Percentiles rank a stretch among this genome's conserved stretches.
These are phyloP conservation scores for Notothenia rossii DNA, from an alignment of 2,113 vertebrate genomes.

Conservation along the genomic window DNA sequence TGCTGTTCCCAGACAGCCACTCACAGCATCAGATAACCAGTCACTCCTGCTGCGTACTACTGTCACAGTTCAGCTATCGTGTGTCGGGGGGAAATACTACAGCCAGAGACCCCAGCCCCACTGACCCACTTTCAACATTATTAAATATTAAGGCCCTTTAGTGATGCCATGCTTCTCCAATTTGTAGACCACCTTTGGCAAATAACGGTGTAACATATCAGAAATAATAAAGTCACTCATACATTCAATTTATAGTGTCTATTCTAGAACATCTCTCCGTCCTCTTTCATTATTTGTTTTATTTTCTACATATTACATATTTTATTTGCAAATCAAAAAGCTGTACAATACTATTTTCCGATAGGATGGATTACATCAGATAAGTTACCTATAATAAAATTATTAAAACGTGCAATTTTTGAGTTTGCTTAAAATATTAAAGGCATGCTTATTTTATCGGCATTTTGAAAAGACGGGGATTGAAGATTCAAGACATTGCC, in stretches of 20 bases:
- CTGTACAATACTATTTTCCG: too few relatives aligned
- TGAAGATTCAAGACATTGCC: neutral
- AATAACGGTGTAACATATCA: neutral
- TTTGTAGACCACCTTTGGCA: neutral
- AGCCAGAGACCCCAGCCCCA: slow-evolving; percentile 35
- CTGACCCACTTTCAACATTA: slow-evolving; percentile 70
- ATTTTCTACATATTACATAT: too few relatives aligned
- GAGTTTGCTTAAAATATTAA: neutral
- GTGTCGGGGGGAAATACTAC: slow-evolving; percentile 7
- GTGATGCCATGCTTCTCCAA: neutral
- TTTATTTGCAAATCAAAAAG: too few relatives aligned
- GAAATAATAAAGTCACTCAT: neutral
- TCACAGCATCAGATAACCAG: neutral
- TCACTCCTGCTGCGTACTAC: slow-evolving; percentile 6
- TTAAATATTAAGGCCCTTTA: slow-evolving; percentile 63
- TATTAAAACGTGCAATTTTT: too few relatives aligned
- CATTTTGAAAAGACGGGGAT: neutral
- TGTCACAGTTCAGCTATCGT: neutral
- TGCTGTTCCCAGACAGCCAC: neutral
- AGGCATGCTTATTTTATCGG: neutral
- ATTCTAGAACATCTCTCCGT: neutral
- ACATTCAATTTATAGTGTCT: neutral
- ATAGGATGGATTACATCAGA: too few relatives aligned
- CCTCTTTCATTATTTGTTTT: too few relatives aligned
- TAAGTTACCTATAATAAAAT: too few relatives aligned